Conservation (phyloP, 2,113 vertebrate genomes). For the Chaetorhynchus papuensis region DNA sequence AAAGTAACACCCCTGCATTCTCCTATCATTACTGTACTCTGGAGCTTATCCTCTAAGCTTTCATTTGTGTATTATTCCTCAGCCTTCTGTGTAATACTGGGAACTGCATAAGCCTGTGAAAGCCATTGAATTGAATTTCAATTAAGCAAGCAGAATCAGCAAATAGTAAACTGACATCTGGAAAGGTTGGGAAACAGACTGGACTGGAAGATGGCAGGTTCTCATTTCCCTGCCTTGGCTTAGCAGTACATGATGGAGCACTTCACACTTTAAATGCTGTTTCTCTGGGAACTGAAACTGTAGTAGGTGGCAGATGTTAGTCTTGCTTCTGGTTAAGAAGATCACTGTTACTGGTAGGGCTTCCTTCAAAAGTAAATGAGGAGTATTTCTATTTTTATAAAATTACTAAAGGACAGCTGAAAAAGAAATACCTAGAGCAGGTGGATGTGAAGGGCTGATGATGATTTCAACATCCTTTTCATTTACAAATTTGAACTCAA, state of each 20-base stretch:
- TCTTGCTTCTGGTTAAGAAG: background rate
- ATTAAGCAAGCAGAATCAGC: background rate
- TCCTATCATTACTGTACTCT: background rate
- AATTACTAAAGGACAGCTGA: background rate
- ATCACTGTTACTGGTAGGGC: background rate
- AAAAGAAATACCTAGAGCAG: background rate
- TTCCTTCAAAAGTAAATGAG: background rate
- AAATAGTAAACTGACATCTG: background rate
- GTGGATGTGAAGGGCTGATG: rapidly evolving
- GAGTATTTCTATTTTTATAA: background rate
- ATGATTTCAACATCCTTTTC: background rate
- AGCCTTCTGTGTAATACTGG: background rate
- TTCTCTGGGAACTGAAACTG: background rate
- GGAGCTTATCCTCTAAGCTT: background rate
- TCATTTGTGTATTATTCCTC: background rate
- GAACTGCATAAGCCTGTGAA: background rate
- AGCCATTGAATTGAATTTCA: background rate
- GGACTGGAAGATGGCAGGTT: background rate
- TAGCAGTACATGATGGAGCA: background rate
- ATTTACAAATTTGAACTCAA: background rate
- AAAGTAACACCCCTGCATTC: background rate
- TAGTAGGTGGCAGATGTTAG: background rate
- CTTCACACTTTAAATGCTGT: background rate
- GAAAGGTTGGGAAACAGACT: background rate
- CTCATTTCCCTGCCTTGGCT: background rate